A percentile compares a stretch with the other conserved stretches of the same genome.
phyloP scores from a whole-genome alignment of 2,113 vertebrate species.

The Madoqua kirkii region DNA sequence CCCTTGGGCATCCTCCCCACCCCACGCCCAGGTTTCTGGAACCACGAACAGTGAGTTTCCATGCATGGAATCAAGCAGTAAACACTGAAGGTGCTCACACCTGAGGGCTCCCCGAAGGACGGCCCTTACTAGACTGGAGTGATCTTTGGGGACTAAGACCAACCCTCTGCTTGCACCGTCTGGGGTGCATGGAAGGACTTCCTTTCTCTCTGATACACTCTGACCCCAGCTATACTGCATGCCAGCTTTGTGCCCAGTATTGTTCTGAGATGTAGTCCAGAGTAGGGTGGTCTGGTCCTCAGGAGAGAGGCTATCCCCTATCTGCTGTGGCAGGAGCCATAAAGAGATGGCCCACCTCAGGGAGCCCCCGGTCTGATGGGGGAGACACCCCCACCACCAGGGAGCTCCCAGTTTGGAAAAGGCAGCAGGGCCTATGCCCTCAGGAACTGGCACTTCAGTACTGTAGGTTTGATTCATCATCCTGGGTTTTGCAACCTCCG shows the following conservation, averaged over 20 bases:
- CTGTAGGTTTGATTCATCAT: background rate
- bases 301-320: background rate
- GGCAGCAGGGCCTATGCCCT: background rate
- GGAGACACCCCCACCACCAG: background rate
- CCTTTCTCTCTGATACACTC: background rate
- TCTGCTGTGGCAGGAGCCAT: background rate
- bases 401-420: background rate
- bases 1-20: constrained; percentile 44
- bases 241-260: background rate
- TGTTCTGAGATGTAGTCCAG: background rate
- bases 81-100: constrained; percentile 47
- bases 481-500: background rate
- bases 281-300: background rate
- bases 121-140: background rate
- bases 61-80: constrained; percentile 56
- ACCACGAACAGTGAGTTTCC: background rate
- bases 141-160: background rate
- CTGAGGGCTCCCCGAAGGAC: background rate
- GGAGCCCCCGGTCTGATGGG: background rate
- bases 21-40: background rate
- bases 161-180: background rate
- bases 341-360: background rate
- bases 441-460: background rate
- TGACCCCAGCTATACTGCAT: background rate
- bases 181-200: background rate